phyloP scores from a whole-genome alignment of 1,140 invertebrate species.

The Rhagoletis pomonella region DNA sequence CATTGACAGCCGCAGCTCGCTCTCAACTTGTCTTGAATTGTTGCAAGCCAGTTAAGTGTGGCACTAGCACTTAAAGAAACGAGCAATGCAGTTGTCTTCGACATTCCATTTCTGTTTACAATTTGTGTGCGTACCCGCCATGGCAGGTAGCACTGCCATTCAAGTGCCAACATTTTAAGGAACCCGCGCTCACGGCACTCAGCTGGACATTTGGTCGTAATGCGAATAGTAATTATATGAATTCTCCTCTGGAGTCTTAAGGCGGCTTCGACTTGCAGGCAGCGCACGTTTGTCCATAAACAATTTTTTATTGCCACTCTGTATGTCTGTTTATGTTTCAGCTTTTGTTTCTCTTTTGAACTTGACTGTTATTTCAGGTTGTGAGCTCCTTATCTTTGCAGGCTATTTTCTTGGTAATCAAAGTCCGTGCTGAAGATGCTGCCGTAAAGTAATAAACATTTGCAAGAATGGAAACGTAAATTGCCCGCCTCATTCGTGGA shows the following conservation, averaged over 20 bases:
- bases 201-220: background rate
- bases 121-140: background rate
- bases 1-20: background rate
- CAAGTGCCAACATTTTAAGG: background rate
- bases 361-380: background rate
- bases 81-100: background rate
- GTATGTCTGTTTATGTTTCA: background rate
- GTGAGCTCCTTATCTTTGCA: background rate
- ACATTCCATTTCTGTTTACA: background rate
- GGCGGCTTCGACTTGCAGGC: background rate
- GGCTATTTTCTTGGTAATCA: background rate
- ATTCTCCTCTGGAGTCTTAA: background rate
- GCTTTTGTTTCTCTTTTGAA: background rate
- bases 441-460: background rate
- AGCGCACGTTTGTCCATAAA: constrained; percentile 10
- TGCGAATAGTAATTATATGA: constrained; percentile 9
- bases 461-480: background rate
- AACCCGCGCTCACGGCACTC: background rate
- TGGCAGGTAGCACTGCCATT: background rate
- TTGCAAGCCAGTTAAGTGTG: background rate
- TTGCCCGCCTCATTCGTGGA: background rate
- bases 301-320: background rate
- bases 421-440: background rate
- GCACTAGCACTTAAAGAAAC: background rate
- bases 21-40: background rate